These are phyloP conservation scores for Papilio gigon DNA, from an alignment of 2,888 invertebrate species.

Conservation along the genomic window DNA sequence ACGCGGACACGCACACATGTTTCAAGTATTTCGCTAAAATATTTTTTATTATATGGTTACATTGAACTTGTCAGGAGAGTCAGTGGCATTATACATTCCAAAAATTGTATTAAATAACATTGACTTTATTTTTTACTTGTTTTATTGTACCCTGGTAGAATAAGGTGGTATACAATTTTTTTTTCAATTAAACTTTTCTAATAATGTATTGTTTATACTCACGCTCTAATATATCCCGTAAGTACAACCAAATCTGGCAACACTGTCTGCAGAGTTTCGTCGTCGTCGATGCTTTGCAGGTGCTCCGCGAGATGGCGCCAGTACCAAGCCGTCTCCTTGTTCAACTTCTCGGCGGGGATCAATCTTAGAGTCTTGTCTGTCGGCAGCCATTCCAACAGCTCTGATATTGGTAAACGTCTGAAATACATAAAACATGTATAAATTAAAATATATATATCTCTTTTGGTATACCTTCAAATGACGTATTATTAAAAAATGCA, in stretches of 20 bases:
- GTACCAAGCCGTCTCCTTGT: constrained; percentile 79
- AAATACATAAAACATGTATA: constrained; percentile 26
- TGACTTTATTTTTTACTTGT: background rate
- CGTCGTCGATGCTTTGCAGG: constrained; percentile 72
- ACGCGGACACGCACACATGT: no score
- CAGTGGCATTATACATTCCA: no score
- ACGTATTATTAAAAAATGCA: no score
- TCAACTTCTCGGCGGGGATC: constrained; percentile 74
- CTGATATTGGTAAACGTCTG: constrained; percentile 75
- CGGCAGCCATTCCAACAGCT: constrained; percentile 78
- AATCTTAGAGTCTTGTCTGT: constrained; percentile 69
- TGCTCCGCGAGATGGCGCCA: constrained; percentile 79
- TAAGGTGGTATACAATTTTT: no score
- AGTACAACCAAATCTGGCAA: constrained; percentile 89
- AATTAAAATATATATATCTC: no score
- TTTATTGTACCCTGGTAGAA: no score
- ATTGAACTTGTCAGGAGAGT: no score
- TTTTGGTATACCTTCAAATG: no score
- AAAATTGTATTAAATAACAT: background rate
- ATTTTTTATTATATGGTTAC: no score
- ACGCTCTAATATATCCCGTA: constrained; percentile 88
- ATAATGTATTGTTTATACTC: constrained; percentile 54
- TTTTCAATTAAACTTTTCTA: no score
- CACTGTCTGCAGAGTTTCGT: constrained; percentile 83
- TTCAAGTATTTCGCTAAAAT: no score